A percentile compares a stretch with the other conserved stretches of the same genome.
Conservation (phyloP, 2,797 vertebrate species). For the Orestias chungarensis region DNA sequence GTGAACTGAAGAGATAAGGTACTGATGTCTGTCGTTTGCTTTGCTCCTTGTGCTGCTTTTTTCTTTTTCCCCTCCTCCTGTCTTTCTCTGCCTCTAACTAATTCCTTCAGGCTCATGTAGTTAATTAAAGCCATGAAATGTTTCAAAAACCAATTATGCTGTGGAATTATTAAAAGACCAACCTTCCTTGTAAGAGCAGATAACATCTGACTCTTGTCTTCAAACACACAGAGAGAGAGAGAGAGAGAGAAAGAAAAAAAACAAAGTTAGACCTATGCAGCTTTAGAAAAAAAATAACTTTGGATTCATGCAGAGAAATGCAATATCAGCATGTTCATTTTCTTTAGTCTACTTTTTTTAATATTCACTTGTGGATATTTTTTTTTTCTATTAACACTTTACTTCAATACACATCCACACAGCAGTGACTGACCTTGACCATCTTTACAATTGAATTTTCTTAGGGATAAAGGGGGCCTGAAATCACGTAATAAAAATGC, state of each 20-base stretch:
- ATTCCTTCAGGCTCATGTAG: conserved; percentile 74
- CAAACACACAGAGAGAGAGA: conserved; percentile 48
- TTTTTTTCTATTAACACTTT: conserved; percentile 36
- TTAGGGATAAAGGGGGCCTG: conserved; percentile 31
- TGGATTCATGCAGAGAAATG: conserved; percentile 45
- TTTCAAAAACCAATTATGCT: conserved; percentile 80
- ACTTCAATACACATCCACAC: conserved; percentile 20
- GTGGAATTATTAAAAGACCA: conserved; percentile 78
- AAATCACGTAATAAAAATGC: conserved; percentile 48
- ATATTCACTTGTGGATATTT: conserved; percentile 21
- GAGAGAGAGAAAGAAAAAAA: conserved; percentile 14
- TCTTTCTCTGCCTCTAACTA: conserved; percentile 38
- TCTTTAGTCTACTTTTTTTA: conserved; percentile 34
- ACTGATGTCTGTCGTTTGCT: conserved; percentile 59
- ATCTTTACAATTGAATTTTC: conserved; percentile 42
- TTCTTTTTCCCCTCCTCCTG: conserved; percentile 32
- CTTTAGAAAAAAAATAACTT: conserved; percentile 31
- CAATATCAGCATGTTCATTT: conserved; percentile 56
- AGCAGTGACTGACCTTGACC: conserved; percentile 23
- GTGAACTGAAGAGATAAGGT: conserved; percentile 68
- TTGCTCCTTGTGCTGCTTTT: conserved; percentile 38
- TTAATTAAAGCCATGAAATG: conserved; percentile 80
- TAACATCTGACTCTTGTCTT: conserved; percentile 62
- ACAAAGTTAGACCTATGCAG: conserved; percentile 53
- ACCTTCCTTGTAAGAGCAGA: conserved; percentile 68